Base-by-base conservation (phyloP, 2,888 invertebrate species). In the Plebejus melissa region DNA sequence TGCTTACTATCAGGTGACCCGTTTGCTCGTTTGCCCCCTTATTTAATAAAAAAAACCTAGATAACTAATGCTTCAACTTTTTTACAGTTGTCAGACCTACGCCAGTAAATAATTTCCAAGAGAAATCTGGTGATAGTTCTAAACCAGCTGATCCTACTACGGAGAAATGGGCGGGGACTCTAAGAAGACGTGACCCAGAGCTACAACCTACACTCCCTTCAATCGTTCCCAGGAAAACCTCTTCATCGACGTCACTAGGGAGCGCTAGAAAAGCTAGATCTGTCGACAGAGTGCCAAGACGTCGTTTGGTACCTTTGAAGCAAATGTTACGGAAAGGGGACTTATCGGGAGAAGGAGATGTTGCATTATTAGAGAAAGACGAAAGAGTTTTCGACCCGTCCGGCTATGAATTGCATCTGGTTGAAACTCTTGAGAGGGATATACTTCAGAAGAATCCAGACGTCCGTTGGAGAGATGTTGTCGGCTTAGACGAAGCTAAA, bases 371-470 rank as follows among this genome's bases (percentile, higher is more conserved):
- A 58, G 93, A 93, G 77, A 88, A 82, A 77, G 90, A 90, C 82
- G 94, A 87, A 81, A 94, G 80, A 80, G 90, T 95, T 4, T 96
- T 96, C 83, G 95, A 95, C 80, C 94, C 96, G 0, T 90, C 95
- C 5, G 97, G 97, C 4, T 96, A 96, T 84, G 98, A 96, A 82
- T 83, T 94, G 4, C 96, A 97, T 86, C 90, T 98, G 74, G 96
- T 97, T 6, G 97, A 98, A 79, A 96, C 96, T 22, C 87, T 98
- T 69, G 98, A 98, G 87, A 95, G 97, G 83, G 98, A 98, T 84
- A 97, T 98, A 78, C 90, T 98, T 69, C 97, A 97, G 87, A 95
- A 95, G 82, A 96, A 97, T 85, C 97, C 97, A 0, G 95, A 96
- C 82, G 96, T 98, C n/a, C 95, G 95, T 78, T 98, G 97, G 97